Base-by-base conservation (phyloP, 2,797 vertebrate genomes). In the Halcyon chelicuti region DNA sequence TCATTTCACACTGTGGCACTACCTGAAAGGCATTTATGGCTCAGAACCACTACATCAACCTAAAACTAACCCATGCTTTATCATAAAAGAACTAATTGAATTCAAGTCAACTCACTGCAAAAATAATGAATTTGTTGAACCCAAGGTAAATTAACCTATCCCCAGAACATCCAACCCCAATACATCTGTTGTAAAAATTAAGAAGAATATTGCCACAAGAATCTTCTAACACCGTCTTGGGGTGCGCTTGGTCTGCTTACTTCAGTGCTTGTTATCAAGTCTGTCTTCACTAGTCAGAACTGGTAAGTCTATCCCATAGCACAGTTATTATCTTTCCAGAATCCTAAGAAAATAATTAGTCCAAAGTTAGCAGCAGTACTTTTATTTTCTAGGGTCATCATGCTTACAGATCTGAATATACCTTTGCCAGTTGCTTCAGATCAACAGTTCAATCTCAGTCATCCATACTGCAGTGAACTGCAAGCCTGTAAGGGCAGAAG, bases 141-240 rank as follows among this genome's bases (percentile, higher is more conserved):
- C 40, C 33, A 46, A 62, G 9, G 8, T 67, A 94, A 88, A 86
- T 88, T 74, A 84, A 86, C 57, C 57, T 83, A 58, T 77, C 37
- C 35, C 61, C 29, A 92, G 66, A 83, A 91, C 44, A 77, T 67
- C 77, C 61, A 74, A 40, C 21, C 62, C 47, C 62, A 71, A 37
- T 70, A 67, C 39, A 81, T 86, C 55, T 84, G 61, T 86, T 77
- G 67, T 37, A 89, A 93, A 93, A 86, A 90, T 47, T 77, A 93
- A 60, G 35, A 77, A 37, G 67, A 92, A 58, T 81, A 77, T 57
- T 91, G 58, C 33, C 66, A 84, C 47, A 55, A 74, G 68, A 90
- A 83, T 83, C 68, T 79, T 92, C 72, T 90, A 92, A 92, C 67
- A 90, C 20, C 16, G 31, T 90, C 60, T 83, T 86, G 40, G 20